These are phyloP conservation scores for Tenthredo mesomela DNA, from an alignment of 2,888 invertebrate genomes.

Conservation along the genomic window DNA sequence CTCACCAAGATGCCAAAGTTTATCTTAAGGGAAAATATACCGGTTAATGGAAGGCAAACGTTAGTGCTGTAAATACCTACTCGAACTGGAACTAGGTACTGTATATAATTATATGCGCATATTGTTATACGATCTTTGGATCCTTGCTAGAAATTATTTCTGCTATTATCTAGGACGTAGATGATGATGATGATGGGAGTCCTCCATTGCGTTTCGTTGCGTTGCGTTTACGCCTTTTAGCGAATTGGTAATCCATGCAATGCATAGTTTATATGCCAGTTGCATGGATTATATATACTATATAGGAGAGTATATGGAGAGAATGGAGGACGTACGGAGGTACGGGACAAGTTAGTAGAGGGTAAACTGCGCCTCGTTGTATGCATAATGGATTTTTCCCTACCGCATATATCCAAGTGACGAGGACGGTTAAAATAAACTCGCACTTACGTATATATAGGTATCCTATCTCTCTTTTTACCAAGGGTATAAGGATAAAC, in stretches of 20 bases:
- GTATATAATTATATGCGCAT: background rate
- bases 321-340: background rate
- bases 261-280: constrained; percentile 32
- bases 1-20: background rate
- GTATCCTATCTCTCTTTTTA: background rate
- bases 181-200: no score
- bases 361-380: constrained; percentile 31
- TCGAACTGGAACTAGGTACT: background rate
- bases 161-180: no score
- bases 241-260: constrained; percentile 31
- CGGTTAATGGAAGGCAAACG: constrained; percentile 26
- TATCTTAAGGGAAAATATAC: constrained; percentile 6
- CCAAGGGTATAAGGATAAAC: constrained; percentile 4
- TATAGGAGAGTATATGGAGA: background rate
- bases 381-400: constrained; percentile 47
- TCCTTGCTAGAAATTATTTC: background rate
- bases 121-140: background rate
- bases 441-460: background rate
- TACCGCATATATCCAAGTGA: background rate
- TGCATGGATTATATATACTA: no score
- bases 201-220: background rate
- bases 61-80: background rate
- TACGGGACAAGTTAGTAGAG: constrained; percentile 12
- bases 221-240: background rate
- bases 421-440: constrained; percentile 38